Conservation (phyloP, 2,113 vertebrate species). For the Scomber colias region DNA sequence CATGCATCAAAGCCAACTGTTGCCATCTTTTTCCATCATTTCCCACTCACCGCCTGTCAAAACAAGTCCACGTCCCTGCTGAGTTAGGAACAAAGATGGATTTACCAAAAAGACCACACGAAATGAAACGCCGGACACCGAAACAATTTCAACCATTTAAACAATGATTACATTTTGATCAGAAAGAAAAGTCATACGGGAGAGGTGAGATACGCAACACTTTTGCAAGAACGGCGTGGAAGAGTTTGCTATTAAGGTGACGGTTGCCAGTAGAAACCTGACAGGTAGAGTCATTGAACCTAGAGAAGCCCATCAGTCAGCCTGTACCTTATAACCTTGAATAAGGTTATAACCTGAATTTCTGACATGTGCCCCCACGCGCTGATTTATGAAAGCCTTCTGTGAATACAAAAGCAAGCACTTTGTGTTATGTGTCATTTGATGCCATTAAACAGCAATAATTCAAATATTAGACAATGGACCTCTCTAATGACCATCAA, state of each 20-base stretch:
- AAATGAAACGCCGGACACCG: background rate
- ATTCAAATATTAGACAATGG: conserved; percentile 77
- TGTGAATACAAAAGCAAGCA: conserved; percentile 58
- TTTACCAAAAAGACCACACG: conserved; percentile 23
- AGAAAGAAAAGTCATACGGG: background rate
- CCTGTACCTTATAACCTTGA: conserved; percentile 70
- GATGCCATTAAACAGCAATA: conserved; percentile 63
- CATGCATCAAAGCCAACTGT: conserved; percentile 35
- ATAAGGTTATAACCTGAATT: conserved; percentile 72
- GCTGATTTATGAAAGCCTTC: conserved; percentile 72
- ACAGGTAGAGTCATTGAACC: conserved; percentile 55
- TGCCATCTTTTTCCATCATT: conserved; percentile 70
- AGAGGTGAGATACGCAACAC: conserved; percentile 2
- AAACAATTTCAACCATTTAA: background rate
- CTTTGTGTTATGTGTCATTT: conserved; percentile 60
- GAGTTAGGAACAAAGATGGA: conserved; percentile 21
- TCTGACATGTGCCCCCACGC: conserved; percentile 49
- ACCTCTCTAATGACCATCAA: conserved; percentile 41
- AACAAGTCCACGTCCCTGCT: conserved; percentile 35
- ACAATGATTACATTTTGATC: conserved; percentile 26
- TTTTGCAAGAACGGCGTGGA: conserved; percentile 5
- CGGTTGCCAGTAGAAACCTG: conserved; percentile 46
- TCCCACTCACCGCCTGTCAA: conserved; percentile 59
- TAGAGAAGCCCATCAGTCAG: conserved; percentile 70
- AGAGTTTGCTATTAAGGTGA: conserved; percentile 50